Conservation (phyloP, 1,140 invertebrate species). For the Zophobas atratus region DNA sequence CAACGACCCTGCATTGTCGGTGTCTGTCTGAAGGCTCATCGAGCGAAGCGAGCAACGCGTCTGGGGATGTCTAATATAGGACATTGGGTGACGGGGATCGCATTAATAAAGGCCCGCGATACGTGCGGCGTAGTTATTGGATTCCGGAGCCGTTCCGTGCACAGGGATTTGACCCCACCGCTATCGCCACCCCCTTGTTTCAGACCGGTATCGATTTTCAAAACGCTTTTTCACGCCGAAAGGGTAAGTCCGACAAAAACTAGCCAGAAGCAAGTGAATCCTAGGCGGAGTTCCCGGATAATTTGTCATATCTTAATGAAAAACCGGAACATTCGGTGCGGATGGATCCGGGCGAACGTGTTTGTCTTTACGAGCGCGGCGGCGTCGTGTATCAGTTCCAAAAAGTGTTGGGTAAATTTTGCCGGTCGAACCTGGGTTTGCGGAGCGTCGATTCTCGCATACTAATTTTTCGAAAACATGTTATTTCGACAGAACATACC, state of each 20-base stretch:
- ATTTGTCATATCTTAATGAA: slow-evolving; percentile 38
- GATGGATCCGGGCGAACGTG: background rate
- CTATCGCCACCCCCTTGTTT: slow-evolving; percentile 19
- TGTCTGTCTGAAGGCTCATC: slow-evolving; percentile 30
- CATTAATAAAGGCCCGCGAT: slow-evolving; percentile 52
- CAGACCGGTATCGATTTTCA: slow-evolving; percentile 50
- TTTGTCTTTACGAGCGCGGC: background rate
- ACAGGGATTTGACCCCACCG: slow-evolving; percentile 49
- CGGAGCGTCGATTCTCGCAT: no score
- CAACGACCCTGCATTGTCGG: background rate
- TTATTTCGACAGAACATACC: no score
- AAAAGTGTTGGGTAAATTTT: background rate
- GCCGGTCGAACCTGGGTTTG: no score
- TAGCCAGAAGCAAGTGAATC: slow-evolving; percentile 30
- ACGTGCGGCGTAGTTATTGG: slow-evolving; percentile 53
- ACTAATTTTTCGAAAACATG: no score
- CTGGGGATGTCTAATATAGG: slow-evolving; percentile 52
- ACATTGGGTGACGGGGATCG: slow-evolving; percentile 52
- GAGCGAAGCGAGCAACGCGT: slow-evolving; percentile 22
- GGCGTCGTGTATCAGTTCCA: background rate
- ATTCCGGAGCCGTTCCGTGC: slow-evolving; percentile 49
- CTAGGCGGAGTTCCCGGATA: slow-evolving; percentile 37
- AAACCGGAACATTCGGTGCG: background rate
- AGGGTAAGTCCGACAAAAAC: slow-evolving; percentile 47
- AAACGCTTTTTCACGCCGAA: slow-evolving; percentile 48